These are phyloP conservation scores for Eurytoma californica DNA, from an alignment of 2,888 invertebrate genomes.

Conservation along the genomic window DNA sequence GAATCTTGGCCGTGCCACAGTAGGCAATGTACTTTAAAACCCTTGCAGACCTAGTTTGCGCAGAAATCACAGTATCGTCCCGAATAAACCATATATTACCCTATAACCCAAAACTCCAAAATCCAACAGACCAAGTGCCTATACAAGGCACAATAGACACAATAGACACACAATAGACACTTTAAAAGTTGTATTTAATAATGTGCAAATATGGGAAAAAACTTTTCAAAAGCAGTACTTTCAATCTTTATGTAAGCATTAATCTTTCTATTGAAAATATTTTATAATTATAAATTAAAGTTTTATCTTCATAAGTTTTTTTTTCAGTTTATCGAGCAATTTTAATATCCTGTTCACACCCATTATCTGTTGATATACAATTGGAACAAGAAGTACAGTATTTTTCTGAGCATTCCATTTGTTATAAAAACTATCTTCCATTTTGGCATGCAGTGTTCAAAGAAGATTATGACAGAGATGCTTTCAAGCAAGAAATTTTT, in stretches of 20 bases:
- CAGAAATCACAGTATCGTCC: no score
- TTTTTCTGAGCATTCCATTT: slow-evolving; percentile 72
- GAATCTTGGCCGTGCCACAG: no score
- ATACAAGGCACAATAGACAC: no score
- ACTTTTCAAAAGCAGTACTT: slow-evolving; percentile 74
- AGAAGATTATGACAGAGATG: slow-evolving; percentile 50
- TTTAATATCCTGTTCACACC: slow-evolving; percentile 81
- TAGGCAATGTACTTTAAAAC: no score
- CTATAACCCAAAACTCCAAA: no score
- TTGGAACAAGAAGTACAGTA: slow-evolving; percentile 70
- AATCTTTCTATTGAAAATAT: slow-evolving; percentile 7
- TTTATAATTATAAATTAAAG: slow-evolving; percentile 14
- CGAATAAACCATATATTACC: no score
- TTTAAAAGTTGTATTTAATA: slow-evolving; percentile 73
- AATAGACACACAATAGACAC: slow-evolving; percentile 73
- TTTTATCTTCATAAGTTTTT: slow-evolving; percentile 29
- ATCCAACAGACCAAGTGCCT: no score
- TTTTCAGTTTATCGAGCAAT: slow-evolving; percentile 76
- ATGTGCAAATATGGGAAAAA: slow-evolving; percentile 71
- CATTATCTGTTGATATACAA: slow-evolving; percentile 76
- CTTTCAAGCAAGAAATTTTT: slow-evolving; percentile 69
- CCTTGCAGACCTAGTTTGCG: no score
- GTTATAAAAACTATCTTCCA: slow-evolving; percentile 78
- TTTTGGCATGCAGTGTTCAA: slow-evolving; percentile 78
- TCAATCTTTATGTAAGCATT: slow-evolving; percentile 71